Conservation (phyloP, 2,888 invertebrate species). For the Trichogramma dendrolimi region DNA sequence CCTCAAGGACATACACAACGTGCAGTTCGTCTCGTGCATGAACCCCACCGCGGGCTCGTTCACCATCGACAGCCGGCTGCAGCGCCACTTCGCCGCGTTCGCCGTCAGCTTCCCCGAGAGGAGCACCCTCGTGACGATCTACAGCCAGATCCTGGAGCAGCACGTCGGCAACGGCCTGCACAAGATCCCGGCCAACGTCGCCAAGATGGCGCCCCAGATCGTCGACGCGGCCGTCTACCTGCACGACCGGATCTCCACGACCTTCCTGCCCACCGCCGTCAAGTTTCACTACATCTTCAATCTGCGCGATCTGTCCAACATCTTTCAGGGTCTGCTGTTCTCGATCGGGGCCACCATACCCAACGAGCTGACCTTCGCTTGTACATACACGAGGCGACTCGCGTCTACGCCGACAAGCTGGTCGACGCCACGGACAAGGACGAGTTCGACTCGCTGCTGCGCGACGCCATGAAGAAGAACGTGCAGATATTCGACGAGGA, state of each 20-base stretch:
- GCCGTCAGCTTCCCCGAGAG: constrained; percentile 81
- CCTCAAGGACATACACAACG: constrained; percentile 86
- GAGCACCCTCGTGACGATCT: constrained; percentile 80
- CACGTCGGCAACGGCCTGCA: constrained; percentile 65
- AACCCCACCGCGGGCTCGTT: constrained; percentile 95
- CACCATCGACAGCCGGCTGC: constrained; percentile 85
- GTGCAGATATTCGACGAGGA: constrained; percentile 68
- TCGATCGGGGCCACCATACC: constrained; percentile 73
- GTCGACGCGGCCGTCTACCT: constrained; percentile 71
- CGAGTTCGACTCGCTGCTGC: constrained; percentile 66
- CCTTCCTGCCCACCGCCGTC: constrained; percentile 86
- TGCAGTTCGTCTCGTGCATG: constrained; percentile 93
- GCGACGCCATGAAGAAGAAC: constrained; percentile 75
- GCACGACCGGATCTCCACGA: constrained; percentile 69
- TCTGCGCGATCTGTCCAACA: constrained; percentile 84
- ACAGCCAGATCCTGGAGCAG: constrained; percentile 75
- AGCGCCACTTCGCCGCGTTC: constrained; percentile 82
- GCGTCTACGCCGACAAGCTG: constrained; percentile 89
- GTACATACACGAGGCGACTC: constrained; percentile 85
- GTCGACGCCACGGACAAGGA: constrained; percentile 64
- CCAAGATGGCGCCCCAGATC: constrained; percentile 60
- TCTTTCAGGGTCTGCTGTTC: constrained; percentile 87
- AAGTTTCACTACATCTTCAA: constrained; percentile 96
- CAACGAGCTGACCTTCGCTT: constrained; percentile 69
- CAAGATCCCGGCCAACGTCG: constrained; percentile 63